Percentiles rank a stretch among this genome's conserved stretches.
phyloP scores from a whole-genome alignment of 1,140 invertebrate species.

The Pteromalus puparum region DNA sequence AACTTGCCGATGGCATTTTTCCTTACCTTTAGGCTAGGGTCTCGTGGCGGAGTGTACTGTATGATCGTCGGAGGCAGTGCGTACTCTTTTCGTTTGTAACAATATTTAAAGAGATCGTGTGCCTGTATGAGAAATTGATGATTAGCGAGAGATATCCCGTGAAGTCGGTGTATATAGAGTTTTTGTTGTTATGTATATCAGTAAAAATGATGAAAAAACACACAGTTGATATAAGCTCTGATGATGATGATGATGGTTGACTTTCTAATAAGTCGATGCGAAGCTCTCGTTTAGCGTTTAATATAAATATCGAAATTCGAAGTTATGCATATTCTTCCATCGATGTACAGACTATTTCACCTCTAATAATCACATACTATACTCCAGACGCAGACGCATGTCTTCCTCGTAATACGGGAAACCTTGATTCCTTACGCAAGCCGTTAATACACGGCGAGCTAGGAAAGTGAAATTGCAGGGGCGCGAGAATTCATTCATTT shows the following conservation, averaged over 20 bases:
- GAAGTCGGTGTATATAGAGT: not conserved
- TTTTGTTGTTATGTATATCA: not conserved
- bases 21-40: not conserved
- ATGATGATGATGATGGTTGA: too few species aligned
- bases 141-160: not conserved
- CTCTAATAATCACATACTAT: conserved; percentile 52
- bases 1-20: not conserved
- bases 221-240: too few species aligned
- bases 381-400: not conserved
- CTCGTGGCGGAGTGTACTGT: not conserved
- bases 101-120: not conserved
- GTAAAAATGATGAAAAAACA: not conserved
- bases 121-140: not conserved
- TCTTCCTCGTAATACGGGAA: conserved; percentile 71
- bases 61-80: not conserved
- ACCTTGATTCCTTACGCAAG: conserved; percentile 73
- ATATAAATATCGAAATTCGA: not conserved
- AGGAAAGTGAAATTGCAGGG: conserved; percentile 72
- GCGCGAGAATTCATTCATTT: conserved; percentile 72
- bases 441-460: conserved; percentile 49
- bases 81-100: not conserved
- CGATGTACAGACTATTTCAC: too few species aligned
- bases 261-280: too few species aligned
- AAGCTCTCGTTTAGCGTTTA: too few species aligned
- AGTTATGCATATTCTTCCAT: too few species aligned